Evolutionary conservation across 2,797 vertebrate species (phyloP).

Genomic region (Discoglossus pictus): DNA sequence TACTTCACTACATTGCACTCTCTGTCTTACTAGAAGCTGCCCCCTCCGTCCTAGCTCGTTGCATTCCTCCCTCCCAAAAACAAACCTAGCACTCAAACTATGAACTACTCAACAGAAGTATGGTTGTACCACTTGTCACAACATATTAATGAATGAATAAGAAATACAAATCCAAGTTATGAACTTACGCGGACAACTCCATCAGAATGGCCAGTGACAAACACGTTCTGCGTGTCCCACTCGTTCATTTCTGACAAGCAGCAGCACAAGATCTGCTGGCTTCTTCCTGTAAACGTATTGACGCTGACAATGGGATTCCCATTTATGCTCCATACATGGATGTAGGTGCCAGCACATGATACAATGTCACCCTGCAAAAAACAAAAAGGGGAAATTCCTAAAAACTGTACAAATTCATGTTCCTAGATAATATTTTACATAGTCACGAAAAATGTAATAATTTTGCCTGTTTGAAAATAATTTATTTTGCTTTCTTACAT

Average conservation of each 20-base stretch:
- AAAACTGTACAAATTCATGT: too few relatives aligned
- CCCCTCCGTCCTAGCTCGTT: too few relatives aligned
- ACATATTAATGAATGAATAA: too few relatives aligned
- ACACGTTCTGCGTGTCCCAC: slow-evolving; percentile 98
- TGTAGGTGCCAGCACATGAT: slow-evolving; percentile 91
- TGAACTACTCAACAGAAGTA: too few relatives aligned
- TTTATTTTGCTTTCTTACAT: too few relatives aligned
- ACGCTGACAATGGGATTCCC: slow-evolving; percentile 92
- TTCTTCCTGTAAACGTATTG: slow-evolving; percentile 95
- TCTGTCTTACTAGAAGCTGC: too few relatives aligned
- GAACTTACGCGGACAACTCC: slow-evolving; percentile 90
- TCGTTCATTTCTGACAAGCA: slow-evolving; percentile 98
- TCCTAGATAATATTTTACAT: neutral
- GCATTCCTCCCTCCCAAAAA: too few relatives aligned
- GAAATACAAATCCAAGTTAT: accelerated
- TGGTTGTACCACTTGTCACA: too few relatives aligned
- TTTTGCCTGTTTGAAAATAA: too few relatives aligned
- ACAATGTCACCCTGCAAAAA: slow-evolving; percentile 88
- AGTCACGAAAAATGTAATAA: neutral
- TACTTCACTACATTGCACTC: too few relatives aligned
- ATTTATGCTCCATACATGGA: slow-evolving; percentile 98
- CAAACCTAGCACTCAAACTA: too few relatives aligned
- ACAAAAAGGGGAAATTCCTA: too few relatives aligned
- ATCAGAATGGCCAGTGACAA: slow-evolving; percentile 94
- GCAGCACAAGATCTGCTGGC: slow-evolving; percentile 95